Conservation (phyloP, 2,113 vertebrate genomes). For the Grantiella picta region DNA sequence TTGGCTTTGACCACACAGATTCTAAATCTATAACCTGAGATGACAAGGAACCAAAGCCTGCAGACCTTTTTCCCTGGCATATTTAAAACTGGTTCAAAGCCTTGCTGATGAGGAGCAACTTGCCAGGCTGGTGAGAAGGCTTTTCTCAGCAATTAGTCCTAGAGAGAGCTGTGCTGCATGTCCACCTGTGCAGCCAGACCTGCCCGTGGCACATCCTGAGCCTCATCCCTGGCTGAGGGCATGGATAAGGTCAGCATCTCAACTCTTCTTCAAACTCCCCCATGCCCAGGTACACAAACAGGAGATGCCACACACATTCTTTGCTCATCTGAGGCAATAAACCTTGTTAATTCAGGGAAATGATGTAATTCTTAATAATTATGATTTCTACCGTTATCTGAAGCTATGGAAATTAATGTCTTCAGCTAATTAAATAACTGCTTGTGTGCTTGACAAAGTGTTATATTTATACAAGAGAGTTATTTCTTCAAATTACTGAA, state of each 20-base stretch:
- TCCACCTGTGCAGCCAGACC: neutral
- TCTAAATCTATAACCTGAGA: neutral
- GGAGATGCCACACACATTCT: neutral
- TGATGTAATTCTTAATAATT: neutral
- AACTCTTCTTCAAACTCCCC: neutral
- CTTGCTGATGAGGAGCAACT: neutral
- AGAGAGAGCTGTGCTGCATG: neutral
- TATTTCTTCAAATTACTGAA: slow-evolving; percentile 19
- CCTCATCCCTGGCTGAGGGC: neutral
- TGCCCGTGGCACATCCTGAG: neutral
- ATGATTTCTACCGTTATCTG: neutral
- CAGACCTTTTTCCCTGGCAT: neutral
- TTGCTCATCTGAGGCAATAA: neutral
- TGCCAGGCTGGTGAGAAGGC: neutral
- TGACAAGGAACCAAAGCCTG: neutral
- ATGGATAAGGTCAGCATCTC: neutral
- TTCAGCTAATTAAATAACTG: slow-evolving; percentile 25
- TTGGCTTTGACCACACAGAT: neutral
- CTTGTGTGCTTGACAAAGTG: slow-evolving; percentile 23
- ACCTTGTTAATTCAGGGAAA: neutral
- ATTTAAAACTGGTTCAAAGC: neutral
- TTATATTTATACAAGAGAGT: neutral
- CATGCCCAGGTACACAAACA: neutral
- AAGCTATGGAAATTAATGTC: neutral
- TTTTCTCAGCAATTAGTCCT: neutral